A percentile compares a stretch with the other conserved stretches of the same genome.
Evolutionary conservation across 2,113 vertebrate genomes (phyloP).

Genomic region (Clarias macrocephalus): DNA sequence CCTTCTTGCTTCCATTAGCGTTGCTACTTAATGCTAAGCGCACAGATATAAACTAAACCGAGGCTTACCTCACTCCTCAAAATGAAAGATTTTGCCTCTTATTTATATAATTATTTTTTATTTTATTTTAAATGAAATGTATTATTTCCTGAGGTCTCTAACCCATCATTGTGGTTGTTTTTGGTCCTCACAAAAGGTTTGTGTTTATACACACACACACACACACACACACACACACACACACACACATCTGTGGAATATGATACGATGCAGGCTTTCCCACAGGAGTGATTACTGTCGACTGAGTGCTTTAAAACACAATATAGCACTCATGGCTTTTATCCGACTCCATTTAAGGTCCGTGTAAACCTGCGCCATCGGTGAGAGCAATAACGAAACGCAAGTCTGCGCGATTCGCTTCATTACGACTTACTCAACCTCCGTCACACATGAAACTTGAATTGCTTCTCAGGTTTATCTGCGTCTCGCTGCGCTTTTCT

Average conservation of each 20-base stretch:
- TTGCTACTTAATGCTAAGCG: not conserved
- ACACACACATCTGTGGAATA: constrained; percentile 3
- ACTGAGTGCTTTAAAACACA: not conserved
- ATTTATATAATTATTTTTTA: no score
- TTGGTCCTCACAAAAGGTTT: not conserved
- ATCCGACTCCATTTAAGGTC: not conserved
- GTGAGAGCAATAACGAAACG: not conserved
- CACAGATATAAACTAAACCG: not conserved
- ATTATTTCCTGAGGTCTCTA: not conserved
- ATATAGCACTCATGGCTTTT: not conserved
- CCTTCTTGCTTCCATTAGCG: not conserved
- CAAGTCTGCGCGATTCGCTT: not conserved
- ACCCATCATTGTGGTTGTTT: not conserved
- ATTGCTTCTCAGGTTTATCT: not conserved
- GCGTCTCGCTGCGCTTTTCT: no score
- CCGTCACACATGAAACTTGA: not conserved
- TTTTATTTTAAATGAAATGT: not conserved
- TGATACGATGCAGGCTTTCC: not conserved
- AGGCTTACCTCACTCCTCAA: not conserved
- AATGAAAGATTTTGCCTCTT: not conserved
- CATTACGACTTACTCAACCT: not conserved
- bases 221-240: not conserved
- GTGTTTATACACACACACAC: not conserved
- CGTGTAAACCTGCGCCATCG: not conserved
- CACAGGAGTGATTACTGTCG: not conserved